Percentiles rank a stretch among this genome's conserved stretches.
Evolutionary conservation across 2,113 vertebrate species (phyloP).

Genomic region (Globicephala melas): DNA sequence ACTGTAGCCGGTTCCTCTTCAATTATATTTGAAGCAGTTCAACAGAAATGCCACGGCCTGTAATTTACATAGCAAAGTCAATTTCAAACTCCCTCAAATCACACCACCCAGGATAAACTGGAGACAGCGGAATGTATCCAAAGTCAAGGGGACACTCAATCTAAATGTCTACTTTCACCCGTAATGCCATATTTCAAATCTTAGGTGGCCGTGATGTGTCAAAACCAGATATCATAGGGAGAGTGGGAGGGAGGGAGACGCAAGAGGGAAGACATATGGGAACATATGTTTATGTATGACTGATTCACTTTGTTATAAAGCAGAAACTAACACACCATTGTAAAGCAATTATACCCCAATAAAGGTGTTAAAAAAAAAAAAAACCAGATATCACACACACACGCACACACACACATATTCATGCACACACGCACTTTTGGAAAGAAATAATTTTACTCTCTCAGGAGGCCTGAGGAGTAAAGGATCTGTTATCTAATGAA

Average conservation of each 20-base stretch:
- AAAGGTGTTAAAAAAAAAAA: too few species aligned
- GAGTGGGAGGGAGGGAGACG: too few species aligned
- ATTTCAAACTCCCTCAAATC: not conserved
- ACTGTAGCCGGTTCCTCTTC: not conserved
- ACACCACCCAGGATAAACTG: not conserved
- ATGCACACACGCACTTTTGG: accelerated
- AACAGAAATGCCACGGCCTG: not conserved
- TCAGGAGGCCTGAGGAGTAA: not conserved
- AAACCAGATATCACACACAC: not conserved
- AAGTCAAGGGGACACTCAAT: not conserved
- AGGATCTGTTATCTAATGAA: not conserved
- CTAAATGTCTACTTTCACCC: not conserved
- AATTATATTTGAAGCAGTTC: not conserved
- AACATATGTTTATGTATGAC: too few species aligned
- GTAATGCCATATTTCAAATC: not conserved
- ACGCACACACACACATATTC: not conserved
- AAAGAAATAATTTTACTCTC: not conserved
- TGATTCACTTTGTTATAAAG: too few species aligned
- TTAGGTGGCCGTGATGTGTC: not conserved
- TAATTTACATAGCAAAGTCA: not conserved
- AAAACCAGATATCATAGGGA: not conserved
- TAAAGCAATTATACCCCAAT: too few species aligned
- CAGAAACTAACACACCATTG: too few species aligned
- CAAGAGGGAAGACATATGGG: too few species aligned
- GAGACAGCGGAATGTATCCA: not conserved